Base-by-base conservation (phyloP, 2,888 invertebrate genomes). In the Electrophaes corylata region DNA sequence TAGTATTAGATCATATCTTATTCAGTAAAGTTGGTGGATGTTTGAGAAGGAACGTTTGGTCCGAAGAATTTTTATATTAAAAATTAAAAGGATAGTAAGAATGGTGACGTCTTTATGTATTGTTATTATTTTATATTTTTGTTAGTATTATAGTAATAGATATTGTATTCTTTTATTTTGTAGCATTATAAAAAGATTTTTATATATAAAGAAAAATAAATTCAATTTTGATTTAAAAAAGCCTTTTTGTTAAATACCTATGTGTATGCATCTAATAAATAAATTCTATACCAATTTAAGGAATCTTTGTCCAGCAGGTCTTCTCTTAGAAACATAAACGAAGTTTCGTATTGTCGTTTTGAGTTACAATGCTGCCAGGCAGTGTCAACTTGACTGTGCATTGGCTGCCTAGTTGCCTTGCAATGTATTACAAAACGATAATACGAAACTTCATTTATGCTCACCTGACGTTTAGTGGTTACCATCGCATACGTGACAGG, bases 61-160 rank as follows among this genome's bases (percentile, higher is more conserved):
- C 89, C 86, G 74, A 83, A 81, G 84, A 88, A 88, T 90, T 90
- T 90, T 90, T 90, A 90, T 90, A 90, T 90, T 90, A 90, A 90
- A 90, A 87, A 88, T 90, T 90, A 82, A 61, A 69, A 81, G 88
- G 88, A 82, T 67, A 60, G 85, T 74, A 79, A 84, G 85, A 83
- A 81, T 86, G 86, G 78, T 83, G 72, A 76, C 88, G 88, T 88
- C 88, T 57, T 79, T 74, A 78, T 65, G 71, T 71, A 65, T 79
- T 83, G 81, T 83, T 82, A 81, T 76, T 75, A 77, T 80, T 79
- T 70, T 82, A 83, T 82, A 59, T 60, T 55, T n/a, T 56, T 64
- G 53, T 87, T 84, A 86, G 91, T 90, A 89, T 88, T 90, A 87
- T 88, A 88, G 81, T 83, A 83, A 88, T 88, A 89, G 83, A 88